Evolutionary conservation across 1,140 invertebrate species (phyloP).

Genomic region (Cotesia glomerata): DNA sequence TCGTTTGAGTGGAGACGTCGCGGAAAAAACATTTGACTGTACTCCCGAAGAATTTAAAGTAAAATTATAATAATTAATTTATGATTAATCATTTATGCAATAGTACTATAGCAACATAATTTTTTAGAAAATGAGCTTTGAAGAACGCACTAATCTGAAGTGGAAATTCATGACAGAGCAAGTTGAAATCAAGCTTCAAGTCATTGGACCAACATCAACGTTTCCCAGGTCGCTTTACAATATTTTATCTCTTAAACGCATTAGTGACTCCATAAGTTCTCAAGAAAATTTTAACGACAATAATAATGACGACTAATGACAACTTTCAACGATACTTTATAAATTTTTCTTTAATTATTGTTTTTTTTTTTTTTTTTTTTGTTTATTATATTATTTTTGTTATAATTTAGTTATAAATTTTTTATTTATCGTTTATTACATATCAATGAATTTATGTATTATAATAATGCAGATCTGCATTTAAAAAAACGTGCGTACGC

Average conservation of each 20-base stretch:
- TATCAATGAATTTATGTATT: too few species aligned
- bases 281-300: conserved; percentile 13
- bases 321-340: neutral
- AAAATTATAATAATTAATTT: neutral
- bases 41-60: conserved; percentile 50
- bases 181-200: conserved; percentile 50
- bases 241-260: conserved; percentile 46
- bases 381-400: neutral
- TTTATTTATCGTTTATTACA: too few species aligned
- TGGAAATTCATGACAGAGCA: conserved; percentile 46
- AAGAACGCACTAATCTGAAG: conserved; percentile 47
- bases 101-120: too few species aligned
- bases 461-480: neutral
- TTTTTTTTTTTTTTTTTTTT: neutral
- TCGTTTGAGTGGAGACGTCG: conserved; percentile 48
- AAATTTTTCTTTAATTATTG: neutral
- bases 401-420: neutral
- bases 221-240: conserved; percentile 52
- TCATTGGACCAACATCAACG: conserved; percentile 48
- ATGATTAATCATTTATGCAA: neutral
- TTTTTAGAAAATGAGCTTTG: conserved; percentile 43
- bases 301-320: neutral
- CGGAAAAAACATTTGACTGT: conserved; percentile 51
- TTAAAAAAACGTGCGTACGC: neutral
- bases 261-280: conserved; percentile 23